Evolutionary conservation across 2,888 invertebrate genomes (phyloP), one percentile per base, ranked within the genome.

Genomic region (Rhogogaster chlorosoma): DNA sequence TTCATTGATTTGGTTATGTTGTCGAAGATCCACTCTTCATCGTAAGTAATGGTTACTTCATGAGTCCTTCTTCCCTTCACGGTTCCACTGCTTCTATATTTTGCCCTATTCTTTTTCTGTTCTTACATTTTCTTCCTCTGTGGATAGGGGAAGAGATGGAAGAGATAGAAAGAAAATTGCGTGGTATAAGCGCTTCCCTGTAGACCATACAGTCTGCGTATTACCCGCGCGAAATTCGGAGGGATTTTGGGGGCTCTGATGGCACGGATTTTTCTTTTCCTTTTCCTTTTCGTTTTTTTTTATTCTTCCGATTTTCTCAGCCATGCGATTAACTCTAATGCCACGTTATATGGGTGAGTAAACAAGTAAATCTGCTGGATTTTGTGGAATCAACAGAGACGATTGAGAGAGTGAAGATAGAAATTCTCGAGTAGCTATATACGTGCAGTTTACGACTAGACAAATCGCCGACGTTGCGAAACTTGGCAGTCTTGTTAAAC

Each of bases 401-500:
- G 32, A 70, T 70, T 70, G 32, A 32, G 32, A 32, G n/a, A 70
- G 45, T 45, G 45, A 45, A 75, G 29, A 45, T 75, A 75, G 38
- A 75, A 70, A 45, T 45, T 75, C 45, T 15, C 42, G n/a, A 26
- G 42, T 45, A 75, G 26, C 15, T 36, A 22, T 36, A 22, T 61
- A 45, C 45, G 45, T 75, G 75, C 26, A 36, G 45, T 45, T 75
- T 75, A 26, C 22, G 70, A 70, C 32, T 18, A 70, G 70, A 70
- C 32, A 70, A 70, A 70, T 70, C n/a, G 70, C 36, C 36, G n/a
- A 70, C 70, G 18, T 38, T 38, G 36, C n/a, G n/a, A 70, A 70
- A 70, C 36, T 70, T 70, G 70, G 70, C 70, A 70, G 70, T 70
- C 36, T 70, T 70, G 36, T 70, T 70, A 70, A 70, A 70, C 70